These are phyloP conservation scores for Scaptomyza parva DNA, from an alignment of 2,888 invertebrate species.

Conservation along the genomic window DNA sequence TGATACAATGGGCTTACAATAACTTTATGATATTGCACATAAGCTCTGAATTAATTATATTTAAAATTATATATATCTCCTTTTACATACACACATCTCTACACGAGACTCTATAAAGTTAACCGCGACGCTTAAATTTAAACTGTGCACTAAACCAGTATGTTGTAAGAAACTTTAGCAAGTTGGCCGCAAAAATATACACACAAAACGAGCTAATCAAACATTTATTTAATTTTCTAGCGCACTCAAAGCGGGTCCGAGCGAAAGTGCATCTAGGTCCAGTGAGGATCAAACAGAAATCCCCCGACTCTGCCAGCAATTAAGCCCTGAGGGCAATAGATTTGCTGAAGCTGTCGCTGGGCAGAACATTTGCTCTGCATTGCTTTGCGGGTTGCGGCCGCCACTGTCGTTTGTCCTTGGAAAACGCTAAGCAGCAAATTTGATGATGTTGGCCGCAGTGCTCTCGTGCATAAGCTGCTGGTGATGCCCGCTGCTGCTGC, in stretches of 20 bases:
- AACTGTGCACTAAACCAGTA: constrained; percentile 7
- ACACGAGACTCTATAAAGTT: neutral
- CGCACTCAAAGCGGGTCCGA: constrained; percentile 49
- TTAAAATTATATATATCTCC: neutral
- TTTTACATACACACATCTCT: no score
- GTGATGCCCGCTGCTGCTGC: no score
- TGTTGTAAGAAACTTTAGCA: constrained; percentile 6
- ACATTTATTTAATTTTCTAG: constrained; percentile 72
- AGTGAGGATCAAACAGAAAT: constrained; percentile 36
- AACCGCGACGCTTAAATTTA: neutral
- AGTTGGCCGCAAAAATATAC: constrained; percentile 13
- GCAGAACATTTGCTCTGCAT: neutral
- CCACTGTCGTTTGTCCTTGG: constrained; percentile 38
- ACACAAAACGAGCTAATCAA: constrained; percentile 62
- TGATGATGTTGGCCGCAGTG: constrained; percentile 61
- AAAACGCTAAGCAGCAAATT: constrained; percentile 60
- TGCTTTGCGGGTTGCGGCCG: constrained; percentile 6
- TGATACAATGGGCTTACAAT: neutral
- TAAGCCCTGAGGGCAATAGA: constrained; percentile 49
- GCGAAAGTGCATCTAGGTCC: constrained; percentile 61
- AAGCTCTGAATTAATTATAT: neutral
- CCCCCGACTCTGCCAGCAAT: constrained; percentile 43
- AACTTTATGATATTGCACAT: neutral
- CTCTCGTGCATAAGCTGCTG: constrained; percentile 23
- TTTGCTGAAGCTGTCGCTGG: constrained; percentile 29